A percentile compares a stretch with the other conserved stretches of the same genome.
Evolutionary conservation across 2,797 vertebrate species (phyloP).

Genomic region (Lateolabrax maculatus): DNA sequence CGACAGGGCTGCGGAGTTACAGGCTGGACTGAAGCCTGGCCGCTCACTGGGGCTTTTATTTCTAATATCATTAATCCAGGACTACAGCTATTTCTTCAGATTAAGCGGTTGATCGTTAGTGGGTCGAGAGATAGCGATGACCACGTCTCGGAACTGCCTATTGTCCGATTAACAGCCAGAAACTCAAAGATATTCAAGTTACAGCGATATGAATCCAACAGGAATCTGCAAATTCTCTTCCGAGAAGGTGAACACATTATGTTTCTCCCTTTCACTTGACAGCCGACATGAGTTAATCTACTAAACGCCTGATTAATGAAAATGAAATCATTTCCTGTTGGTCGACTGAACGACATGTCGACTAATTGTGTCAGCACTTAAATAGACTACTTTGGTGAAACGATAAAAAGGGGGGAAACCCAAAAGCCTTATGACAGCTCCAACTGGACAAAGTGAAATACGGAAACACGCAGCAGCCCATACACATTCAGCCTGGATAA

Average conservation of each 20-base stretch:
- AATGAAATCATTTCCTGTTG: neutral
- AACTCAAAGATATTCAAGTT: neutral
- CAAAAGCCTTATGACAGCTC: neutral
- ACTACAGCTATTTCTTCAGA: neutral
- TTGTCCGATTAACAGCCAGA: too few species aligned
- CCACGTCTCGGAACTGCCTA: too few species aligned
- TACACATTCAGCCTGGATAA: neutral
- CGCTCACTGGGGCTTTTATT: neutral
- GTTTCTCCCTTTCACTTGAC: neutral
- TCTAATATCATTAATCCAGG: neutral
- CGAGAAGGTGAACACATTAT: neutral
- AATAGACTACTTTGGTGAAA: neutral
- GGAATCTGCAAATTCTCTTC: neutral
- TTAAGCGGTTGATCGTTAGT: neutral
- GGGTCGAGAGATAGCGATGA: too few species aligned
- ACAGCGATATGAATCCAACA: neutral
- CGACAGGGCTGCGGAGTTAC: too few species aligned
- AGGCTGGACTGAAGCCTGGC: too few species aligned
- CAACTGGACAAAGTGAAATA: neutral
- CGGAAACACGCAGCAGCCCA: too few species aligned
- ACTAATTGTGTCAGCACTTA: neutral
- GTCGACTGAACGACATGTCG: neutral
- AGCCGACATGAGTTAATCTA: too few species aligned
- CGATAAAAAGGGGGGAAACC: neutral
- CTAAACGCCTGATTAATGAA: neutral